phyloP scores from a whole-genome alignment of 2,113 vertebrate genomes.

The Pseudolaguvia tuberculata region DNA sequence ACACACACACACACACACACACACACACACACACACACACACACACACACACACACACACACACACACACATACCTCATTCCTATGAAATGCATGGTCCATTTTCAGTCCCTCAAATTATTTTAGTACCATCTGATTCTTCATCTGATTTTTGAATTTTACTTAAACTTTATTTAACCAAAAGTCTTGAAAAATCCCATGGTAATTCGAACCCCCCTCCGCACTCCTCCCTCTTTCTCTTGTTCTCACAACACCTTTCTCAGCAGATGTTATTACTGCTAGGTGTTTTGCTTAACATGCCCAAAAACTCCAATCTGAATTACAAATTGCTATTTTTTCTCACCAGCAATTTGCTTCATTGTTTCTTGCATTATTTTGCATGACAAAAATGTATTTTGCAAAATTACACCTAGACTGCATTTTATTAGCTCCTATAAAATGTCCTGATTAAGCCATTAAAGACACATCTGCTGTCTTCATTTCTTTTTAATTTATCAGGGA shows the following conservation, averaged over 20 bases:
- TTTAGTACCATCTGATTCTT: too few species aligned
- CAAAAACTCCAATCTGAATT: constrained; percentile 49
- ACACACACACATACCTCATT: too few species aligned
- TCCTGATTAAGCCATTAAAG: constrained; percentile 69
- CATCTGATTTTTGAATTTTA: too few species aligned
- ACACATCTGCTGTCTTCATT: constrained; percentile 69
- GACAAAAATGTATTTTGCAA: constrained; percentile 41
- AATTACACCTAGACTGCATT: constrained; percentile 51
- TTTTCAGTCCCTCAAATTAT: too few species aligned
- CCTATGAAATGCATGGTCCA: too few species aligned
- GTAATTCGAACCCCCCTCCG: neutral
- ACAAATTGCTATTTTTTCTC: constrained; percentile 24
- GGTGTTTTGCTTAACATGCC: constrained; percentile 31
- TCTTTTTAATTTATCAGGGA: constrained; percentile 65
- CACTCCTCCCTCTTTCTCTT: constrained; percentile 3
- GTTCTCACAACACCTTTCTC: neutral
- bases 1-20: too few species aligned
- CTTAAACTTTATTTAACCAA: too few species aligned
- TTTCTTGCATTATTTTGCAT: constrained; percentile 23
- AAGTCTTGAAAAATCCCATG: too few species aligned
- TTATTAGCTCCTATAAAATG: constrained; percentile 58
- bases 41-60: too few species aligned
- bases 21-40: too few species aligned
- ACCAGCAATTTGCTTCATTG: neutral
- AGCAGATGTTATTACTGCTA: constrained; percentile 38